These are phyloP conservation scores for Andinoacara biseriatus DNA, from an alignment of 2,113 vertebrate species.

Conservation along the genomic window DNA sequence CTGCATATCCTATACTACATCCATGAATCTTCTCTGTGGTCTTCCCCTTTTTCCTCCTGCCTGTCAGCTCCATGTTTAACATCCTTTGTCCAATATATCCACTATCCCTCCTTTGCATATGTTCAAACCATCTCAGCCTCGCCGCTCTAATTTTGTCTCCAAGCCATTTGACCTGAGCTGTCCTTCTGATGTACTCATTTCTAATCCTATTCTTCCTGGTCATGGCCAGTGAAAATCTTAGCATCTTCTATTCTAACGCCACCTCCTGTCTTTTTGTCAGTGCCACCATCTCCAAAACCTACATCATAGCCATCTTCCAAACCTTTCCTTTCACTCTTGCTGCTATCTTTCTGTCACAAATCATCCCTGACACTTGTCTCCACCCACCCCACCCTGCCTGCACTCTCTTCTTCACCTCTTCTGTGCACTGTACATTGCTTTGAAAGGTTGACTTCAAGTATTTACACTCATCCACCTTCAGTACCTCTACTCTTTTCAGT, in stretches of 20 bases:
- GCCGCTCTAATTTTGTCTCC: not conserved
- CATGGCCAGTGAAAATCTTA: not conserved
- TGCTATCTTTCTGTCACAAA: not conserved
- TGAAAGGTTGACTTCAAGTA: too few relatives aligned
- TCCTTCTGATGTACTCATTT: not conserved
- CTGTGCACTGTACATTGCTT: too few relatives aligned
- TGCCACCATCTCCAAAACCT: not conserved
- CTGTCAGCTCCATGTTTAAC: not conserved
- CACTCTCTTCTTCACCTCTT: too few relatives aligned
- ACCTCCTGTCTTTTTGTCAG: not conserved
- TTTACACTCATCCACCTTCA: too few relatives aligned
- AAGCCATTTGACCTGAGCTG: not conserved
- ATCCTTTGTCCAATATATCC: not conserved
- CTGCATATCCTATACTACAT: not conserved
- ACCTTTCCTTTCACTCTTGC: not conserved
- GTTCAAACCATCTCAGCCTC: not conserved
- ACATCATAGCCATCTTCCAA: not conserved
- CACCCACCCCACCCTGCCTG: not conserved
- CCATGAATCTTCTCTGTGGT: too few relatives aligned
- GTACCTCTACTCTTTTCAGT: too few relatives aligned
- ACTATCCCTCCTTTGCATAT: not conserved
- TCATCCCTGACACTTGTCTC: accelerated
- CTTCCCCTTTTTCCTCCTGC: too few relatives aligned
- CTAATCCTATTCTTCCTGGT: not conserved
- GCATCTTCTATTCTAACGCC: not conserved